Percentiles rank a stretch among this genome's conserved stretches.
Conservation (phyloP, 2,113 vertebrate species). For the Gallinago jamesoni region DNA sequence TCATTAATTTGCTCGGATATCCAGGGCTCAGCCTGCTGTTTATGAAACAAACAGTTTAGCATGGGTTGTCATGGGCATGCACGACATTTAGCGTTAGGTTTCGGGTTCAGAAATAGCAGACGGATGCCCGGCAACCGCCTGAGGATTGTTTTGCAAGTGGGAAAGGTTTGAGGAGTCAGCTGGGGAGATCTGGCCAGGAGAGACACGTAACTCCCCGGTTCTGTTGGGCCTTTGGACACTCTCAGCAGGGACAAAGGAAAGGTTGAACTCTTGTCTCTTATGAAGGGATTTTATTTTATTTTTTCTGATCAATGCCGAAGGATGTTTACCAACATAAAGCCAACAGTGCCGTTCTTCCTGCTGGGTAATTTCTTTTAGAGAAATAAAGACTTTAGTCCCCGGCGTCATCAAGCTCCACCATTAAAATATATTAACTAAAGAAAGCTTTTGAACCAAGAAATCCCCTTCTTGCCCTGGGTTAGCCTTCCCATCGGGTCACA, state of each 20-base stretch:
- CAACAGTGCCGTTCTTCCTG: neutral
- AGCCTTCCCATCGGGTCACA: neutral
- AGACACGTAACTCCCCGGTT: neutral
- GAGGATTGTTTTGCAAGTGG: neutral
- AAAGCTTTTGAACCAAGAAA: neutral
- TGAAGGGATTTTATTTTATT: neutral
- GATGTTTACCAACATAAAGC: neutral
- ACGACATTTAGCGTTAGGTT: neutral
- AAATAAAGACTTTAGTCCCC: neutral
- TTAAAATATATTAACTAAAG: neutral
- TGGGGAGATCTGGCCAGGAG: neutral
- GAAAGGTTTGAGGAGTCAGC: neutral
- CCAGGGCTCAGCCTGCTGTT: neutral
- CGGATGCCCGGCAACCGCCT: neutral
- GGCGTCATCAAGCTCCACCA: neutral
- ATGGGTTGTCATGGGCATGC: neutral
- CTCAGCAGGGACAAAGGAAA: neutral
- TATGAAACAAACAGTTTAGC: neutral
- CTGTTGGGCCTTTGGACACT: neutral
- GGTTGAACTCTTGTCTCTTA: neutral
- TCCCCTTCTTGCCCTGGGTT: neutral
- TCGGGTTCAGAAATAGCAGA: conserved; percentile 19
- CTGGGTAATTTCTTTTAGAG: neutral
- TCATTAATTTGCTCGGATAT: neutral
- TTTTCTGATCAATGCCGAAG: neutral